Percentiles rank a stretch among this genome's conserved stretches.
Conservation (phyloP, 1,140 invertebrate species). For the Platyscapa corneri region DNA sequence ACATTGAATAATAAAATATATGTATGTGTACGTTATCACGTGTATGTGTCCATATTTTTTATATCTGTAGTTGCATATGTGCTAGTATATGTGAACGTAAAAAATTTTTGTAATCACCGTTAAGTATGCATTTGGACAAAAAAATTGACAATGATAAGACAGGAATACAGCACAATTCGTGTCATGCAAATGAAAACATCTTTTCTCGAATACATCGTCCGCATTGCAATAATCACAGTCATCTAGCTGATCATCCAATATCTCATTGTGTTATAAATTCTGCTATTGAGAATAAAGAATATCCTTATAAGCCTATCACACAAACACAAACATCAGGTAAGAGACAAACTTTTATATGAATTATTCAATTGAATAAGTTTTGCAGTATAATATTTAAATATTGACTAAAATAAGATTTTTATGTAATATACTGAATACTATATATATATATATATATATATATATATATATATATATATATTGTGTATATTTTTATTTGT, state of each 20-base stretch:
- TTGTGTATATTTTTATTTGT: too few relatives aligned
- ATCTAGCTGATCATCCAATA: slow-evolving; percentile 3
- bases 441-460: too few relatives aligned
- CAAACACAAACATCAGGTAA: slow-evolving; percentile 18
- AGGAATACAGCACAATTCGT: not conserved
- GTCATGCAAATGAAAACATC: slow-evolving; percentile 7
- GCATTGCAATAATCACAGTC: not conserved
- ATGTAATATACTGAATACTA: too few relatives aligned
- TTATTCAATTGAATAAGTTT: too few relatives aligned
- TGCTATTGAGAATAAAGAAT: slow-evolving; percentile 1
- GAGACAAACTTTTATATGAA: not conserved
- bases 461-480: too few relatives aligned
- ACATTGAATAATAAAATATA: not conserved
- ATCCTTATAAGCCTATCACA: not conserved
- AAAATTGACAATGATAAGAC: not conserved
- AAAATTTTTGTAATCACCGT: not conserved
- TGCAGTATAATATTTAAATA: too few relatives aligned
- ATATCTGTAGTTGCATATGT: not conserved
- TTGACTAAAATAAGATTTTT: too few relatives aligned
- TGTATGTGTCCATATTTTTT: slow-evolving; percentile 1
- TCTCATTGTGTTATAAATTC: slow-evolving; percentile 20
- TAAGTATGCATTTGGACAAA: slow-evolving; percentile 34
- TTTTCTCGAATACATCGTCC: not conserved
- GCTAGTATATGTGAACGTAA: not conserved
- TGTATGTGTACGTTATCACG: not conserved